Evolutionary conservation across 2,113 vertebrate species (phyloP), one percentile per base, ranked within the genome.

Genomic region (Sclerurus mexicanus): DNA sequence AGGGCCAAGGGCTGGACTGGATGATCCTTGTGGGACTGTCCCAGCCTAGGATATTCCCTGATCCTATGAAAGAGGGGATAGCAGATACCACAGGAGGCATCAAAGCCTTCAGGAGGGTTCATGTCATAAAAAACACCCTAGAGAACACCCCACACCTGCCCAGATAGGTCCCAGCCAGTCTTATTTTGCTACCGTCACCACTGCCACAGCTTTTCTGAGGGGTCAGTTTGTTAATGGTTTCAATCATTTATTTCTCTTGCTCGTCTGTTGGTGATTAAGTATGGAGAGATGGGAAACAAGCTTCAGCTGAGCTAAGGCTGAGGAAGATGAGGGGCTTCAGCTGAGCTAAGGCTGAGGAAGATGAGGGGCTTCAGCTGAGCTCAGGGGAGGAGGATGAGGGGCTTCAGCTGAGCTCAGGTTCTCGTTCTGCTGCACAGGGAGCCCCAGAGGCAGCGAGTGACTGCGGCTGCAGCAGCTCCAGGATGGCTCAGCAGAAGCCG

Each of bases 41-140:
- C 23, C n/a, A 39, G 27, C 8, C 16, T 47, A n/a, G 20, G 37
- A n/a, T 10, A n/a, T 47, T 39, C 66, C 64, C 44, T 2, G 33
- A 67, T 31, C 18, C 44, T 46, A 44, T 50, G 20, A 28, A 21
- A 58, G 33, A 40, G 58, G 9, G 14, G 14, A 78, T 27, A 19
- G 31, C 39, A 52, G 60, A 50, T 1, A 10, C 3, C 63, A 16
- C 40, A 17, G 74, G 0, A 12, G 37, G 14, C 30, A 42, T 2
- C 81, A 59, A 30, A 44, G 17, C 71, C 47, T n/a, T 52, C 67
- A 30, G 27, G 31, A 35, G 80, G 35, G 39, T 8, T 21, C 47
- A 8, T 12, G 27, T 1, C 14, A 1, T 0, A 9, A 55, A 22
- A 8, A 6, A 12, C 12, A 1, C 62, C 14, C 21, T 4, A 8